Conservation (phyloP, 92 coral and sea anemone species). For the Montipora capitata region DNA sequence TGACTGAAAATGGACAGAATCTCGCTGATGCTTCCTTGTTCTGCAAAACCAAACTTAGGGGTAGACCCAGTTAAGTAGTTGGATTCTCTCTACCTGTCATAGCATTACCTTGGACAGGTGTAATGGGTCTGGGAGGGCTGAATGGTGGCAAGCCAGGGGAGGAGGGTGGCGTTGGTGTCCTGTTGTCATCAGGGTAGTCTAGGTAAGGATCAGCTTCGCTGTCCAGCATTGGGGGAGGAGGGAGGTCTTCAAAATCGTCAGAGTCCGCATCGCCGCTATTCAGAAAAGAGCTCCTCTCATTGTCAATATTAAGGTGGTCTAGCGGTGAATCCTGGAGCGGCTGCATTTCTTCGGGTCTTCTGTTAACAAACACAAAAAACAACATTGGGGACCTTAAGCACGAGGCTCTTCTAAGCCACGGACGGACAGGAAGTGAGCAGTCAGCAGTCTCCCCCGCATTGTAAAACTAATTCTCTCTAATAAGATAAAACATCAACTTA, state of each 20-base stretch:
- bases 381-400: no score
- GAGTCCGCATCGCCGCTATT: constrained; percentile 77
- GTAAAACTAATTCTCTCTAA: no score
- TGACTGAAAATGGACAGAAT: no score
- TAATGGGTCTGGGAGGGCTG: constrained; percentile 72
- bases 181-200: constrained; percentile 54
- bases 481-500: no score
- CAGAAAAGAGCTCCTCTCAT: constrained; percentile 84
- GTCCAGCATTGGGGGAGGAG: constrained; percentile 77
- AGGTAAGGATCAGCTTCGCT: constrained; percentile 58
- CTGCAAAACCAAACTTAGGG: no score
- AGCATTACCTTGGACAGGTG: constrained; percentile 82
- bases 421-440: no score
- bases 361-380: not conserved
- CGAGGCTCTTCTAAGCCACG: no score
- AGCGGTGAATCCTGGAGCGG: constrained; percentile 80
- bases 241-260: constrained; percentile 70
- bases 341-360: constrained; percentile 77
- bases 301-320: constrained; percentile 71
- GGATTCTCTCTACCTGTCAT: not conserved
- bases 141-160: constrained; percentile 75
- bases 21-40: no score
- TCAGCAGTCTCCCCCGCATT: no score
- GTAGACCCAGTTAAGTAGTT: no score
- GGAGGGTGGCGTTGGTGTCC: constrained; percentile 81